Base-by-base conservation (phyloP, 2,888 invertebrate species). In the Caenorhabditis wallacei region DNA sequence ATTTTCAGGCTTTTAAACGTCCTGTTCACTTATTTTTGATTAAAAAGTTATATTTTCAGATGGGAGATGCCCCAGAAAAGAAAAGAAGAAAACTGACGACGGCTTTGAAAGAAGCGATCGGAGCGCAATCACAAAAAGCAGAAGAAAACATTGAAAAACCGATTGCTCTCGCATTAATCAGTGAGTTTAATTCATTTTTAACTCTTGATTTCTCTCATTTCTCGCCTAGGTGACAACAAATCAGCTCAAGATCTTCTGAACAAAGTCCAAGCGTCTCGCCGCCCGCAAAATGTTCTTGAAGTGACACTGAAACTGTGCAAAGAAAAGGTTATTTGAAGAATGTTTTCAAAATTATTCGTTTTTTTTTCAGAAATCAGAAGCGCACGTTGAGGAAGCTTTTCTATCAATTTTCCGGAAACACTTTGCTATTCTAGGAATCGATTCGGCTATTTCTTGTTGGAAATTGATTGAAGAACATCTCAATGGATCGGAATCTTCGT, bases 61-160 rank as follows among this genome's bases (percentile, higher is more conserved):
- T 80, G 80, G 40, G 16, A 22, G 71, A 71, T 37, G 72, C 48
- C 3, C 80, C 80, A 61, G 74, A 74, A 22, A 80, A 70, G 22
- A 80, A 80, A 16, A 43, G 61, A 22, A 35, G 69, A n/a, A 74
- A 69, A 37, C 63, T 80, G 24, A 80, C 74, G 10, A 51, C 74
- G 11, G 80, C 80, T 24, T 37, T 80, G 22, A 68, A 66, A 48
- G 74, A 80, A 35, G 80, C 80, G 7, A 80, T 80, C 48, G 74
- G 80, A n/a, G 80, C 68, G 20, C 59, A 74, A n/a, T 48, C 74
- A 0, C 72, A 80, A 30, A 80, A 74, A 51, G 46, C 74, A 11
- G 80, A 69, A 18, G 80, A 80, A 24, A 80, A 80, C 51, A 80
- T 74, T 16, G 80, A 80, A 20, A 80, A 80, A 51, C 80, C 80